A percentile compares a stretch with the other conserved stretches of the same genome.
These are phyloP conservation scores for Phenganax stokvisi DNA, from an alignment of 92 coral and sea anemone species.

Conservation along the genomic window DNA sequence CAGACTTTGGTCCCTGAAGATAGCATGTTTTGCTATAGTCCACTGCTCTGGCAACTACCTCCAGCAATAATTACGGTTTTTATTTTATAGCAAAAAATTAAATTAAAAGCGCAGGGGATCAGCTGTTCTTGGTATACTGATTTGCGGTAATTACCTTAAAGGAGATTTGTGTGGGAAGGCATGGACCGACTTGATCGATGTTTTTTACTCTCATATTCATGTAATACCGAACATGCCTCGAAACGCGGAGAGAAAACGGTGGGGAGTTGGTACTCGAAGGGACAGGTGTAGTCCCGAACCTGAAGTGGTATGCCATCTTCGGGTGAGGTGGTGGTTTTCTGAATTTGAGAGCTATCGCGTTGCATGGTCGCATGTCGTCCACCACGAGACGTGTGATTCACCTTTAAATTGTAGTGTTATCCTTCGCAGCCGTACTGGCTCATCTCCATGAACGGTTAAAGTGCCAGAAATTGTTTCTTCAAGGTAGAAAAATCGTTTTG, in stretches of 20 bases:
- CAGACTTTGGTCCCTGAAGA: background rate
- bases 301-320: background rate
- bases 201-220: background rate
- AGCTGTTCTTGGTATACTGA: too few relatives aligned
- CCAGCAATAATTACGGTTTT: too few relatives aligned
- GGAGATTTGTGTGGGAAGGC: background rate
- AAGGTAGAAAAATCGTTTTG: constrained; percentile 24
- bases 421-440: background rate
- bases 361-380: background rate
- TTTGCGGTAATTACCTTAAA: background rate
- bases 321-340: background rate
- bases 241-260: constrained; percentile 7
- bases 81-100: too few relatives aligned
- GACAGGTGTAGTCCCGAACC: constrained; percentile 8
- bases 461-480: constrained; percentile 20
- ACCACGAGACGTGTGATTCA: constrained; percentile 1
- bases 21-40: background rate
- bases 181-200: background rate
- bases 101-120: too few relatives aligned
- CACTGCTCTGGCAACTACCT: background rate
- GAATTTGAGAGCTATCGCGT: background rate
- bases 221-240: constrained; percentile 1
- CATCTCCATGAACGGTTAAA: background rate
- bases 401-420: constrained; percentile 7
- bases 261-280: constrained; percentile 4